These are phyloP conservation scores for Odontamblyopus lacepedii DNA, from an alignment of 2,797 vertebrate species.

Conservation along the genomic window DNA sequence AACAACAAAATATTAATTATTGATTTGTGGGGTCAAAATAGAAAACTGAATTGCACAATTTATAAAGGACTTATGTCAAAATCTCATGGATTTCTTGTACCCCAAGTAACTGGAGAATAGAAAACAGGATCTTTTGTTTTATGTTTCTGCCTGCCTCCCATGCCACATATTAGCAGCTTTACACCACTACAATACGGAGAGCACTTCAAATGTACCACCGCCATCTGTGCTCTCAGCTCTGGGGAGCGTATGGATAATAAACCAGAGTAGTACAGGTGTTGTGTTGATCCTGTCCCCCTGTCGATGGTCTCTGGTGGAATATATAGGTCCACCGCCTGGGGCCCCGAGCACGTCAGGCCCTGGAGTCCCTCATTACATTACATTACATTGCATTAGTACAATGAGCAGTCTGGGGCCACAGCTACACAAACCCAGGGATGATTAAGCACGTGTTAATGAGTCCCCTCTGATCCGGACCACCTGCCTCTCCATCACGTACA, in stretches of 20 bases:
- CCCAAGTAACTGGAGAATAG: too few relatives aligned
- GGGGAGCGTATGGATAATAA: constrained; percentile 49
- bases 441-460: constrained; percentile 75
- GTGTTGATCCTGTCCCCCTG: constrained; percentile 46
- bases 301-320: constrained; percentile 40
- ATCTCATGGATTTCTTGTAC: too few relatives aligned
- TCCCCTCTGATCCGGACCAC: constrained; percentile 68
- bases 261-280: constrained; percentile 61
- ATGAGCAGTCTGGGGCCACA: constrained; percentile 51
- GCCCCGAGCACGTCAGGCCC: constrained; percentile 34
- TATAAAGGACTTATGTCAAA: too few relatives aligned
- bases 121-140: too few relatives aligned
- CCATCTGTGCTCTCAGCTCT: constrained; percentile 50
- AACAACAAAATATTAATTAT: too few relatives aligned
- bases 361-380: constrained; percentile 52
- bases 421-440: constrained; percentile 74
- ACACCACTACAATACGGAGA: constrained; percentile 37
- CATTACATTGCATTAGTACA: constrained; percentile 62
- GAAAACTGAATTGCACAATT: too few relatives aligned
- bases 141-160: too few relatives aligned
- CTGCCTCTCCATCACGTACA: constrained; percentile 36
- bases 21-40: too few relatives aligned
- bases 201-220: constrained; percentile 19
- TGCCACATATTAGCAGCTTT: not conserved
- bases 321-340: constrained; percentile 40